These are phyloP conservation scores for Ginglymostoma cirratum DNA, from an alignment of 2,113 vertebrate species.

Conservation along the genomic window DNA sequence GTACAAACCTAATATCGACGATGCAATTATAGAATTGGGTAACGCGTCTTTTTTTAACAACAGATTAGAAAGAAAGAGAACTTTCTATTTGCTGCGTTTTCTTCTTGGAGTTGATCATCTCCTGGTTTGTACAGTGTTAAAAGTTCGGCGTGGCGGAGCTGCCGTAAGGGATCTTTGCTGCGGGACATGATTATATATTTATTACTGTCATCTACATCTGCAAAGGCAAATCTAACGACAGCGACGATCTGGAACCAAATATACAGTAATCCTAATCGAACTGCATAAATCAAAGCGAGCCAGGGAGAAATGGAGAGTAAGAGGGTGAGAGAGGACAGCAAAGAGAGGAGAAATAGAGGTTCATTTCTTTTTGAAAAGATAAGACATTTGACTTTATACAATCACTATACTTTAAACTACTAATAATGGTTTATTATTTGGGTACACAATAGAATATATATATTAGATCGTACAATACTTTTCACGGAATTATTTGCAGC, in stretches of 20 bases:
- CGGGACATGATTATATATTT: constrained; percentile 83
- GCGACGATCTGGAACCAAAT: constrained; percentile 60
- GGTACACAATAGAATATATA: neutral
- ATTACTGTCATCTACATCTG: constrained; percentile 64
- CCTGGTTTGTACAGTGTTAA: constrained; percentile 24
- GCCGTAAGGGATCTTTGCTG: constrained; percentile 48
- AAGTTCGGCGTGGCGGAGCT: constrained; percentile 31
- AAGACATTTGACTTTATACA: neutral
- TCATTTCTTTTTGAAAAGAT: neutral
- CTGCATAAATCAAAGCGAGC: constrained; percentile 34
- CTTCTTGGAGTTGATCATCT: neutral
- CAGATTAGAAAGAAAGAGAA: neutral
- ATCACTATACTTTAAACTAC: neutral
- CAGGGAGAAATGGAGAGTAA: constrained; percentile 12
- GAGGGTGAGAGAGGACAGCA: constrained; percentile 37
- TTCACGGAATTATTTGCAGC: neutral
- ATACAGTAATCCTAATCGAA: constrained; percentile 37
- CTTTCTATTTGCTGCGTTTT: neutral
- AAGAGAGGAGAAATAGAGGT: neutral
- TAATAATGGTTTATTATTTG: neutral
- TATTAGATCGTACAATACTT: neutral
- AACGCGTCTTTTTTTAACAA: neutral
- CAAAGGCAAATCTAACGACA: constrained; percentile 60
- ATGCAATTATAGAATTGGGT: neutral
- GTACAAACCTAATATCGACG: neutral